Percentiles rank a stretch among this genome's conserved stretches.
Conservation (phyloP, 1,140 invertebrate genomes). For the Drosophila carrolli region DNA sequence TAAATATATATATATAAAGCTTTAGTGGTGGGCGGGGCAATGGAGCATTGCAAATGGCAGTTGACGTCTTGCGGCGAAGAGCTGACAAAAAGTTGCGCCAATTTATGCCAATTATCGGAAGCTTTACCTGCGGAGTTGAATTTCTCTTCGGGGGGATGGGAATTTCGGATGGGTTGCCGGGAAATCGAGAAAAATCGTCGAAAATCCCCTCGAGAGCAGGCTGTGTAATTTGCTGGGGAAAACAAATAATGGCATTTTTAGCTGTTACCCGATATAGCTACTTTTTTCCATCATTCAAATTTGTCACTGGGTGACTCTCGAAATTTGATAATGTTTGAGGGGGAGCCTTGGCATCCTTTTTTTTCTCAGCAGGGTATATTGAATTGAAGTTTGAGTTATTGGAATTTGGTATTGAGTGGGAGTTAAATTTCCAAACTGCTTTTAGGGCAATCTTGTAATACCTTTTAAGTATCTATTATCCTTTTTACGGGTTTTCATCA, state of each 20-base stretch:
- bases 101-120: slow-evolving; percentile 81
- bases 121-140: slow-evolving; percentile 53
- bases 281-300: slow-evolving; percentile 37
- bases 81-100: slow-evolving; percentile 80
- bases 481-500: background rate
- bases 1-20: slow-evolving; percentile 15
- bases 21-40: slow-evolving; percentile 39
- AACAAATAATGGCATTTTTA: slow-evolving; percentile 53
- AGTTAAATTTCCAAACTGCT: slow-evolving; percentile 28
- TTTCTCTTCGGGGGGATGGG: slow-evolving; percentile 14
- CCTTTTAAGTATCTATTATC: background rate
- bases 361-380: background rate
- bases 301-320: slow-evolving; percentile 35
- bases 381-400: slow-evolving; percentile 16
- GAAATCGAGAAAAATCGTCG: slow-evolving; percentile 8
- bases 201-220: slow-evolving; percentile 26
- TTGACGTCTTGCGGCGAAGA: slow-evolving; percentile 74
- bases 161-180: background rate
- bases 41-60: slow-evolving; percentile 76
- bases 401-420: slow-evolving; percentile 13
- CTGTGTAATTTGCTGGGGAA: slow-evolving; percentile 40
- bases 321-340: slow-evolving; percentile 21
- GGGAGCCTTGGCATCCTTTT: slow-evolving; percentile 15
- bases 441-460: slow-evolving; percentile 1
- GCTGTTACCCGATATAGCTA: slow-evolving; percentile 41